Evolutionary conservation across 2,888 invertebrate species (phyloP).

Genomic region (Eutolmus rufibarbis): DNA sequence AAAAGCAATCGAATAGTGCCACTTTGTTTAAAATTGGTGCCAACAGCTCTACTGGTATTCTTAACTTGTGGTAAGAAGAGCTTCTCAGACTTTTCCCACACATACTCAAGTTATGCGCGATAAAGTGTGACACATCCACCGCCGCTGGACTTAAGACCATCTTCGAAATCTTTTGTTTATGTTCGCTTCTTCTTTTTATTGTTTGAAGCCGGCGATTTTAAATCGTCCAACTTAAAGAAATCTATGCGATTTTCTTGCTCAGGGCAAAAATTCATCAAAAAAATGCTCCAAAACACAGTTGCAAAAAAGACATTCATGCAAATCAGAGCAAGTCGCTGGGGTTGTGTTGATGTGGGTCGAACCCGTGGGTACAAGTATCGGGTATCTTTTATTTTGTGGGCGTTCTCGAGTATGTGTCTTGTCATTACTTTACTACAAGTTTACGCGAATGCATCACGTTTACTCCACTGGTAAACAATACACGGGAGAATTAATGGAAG

Average conservation of each 20-base stretch:
- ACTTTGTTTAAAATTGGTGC: conserved; percentile 1
- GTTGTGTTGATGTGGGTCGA: conserved; percentile 12
- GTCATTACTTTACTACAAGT: background rate
- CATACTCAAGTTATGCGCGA: background rate
- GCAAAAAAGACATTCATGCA: background rate
- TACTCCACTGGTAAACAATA: background rate
- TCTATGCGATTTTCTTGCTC: background rate
- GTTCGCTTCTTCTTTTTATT: background rate
- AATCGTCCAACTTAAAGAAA: background rate
- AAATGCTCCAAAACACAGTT: background rate
- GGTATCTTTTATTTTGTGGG: conserved; percentile 2
- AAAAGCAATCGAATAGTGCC: background rate
- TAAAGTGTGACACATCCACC: background rate
- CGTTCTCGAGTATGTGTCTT: conserved; percentile 3
- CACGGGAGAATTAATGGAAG: background rate
- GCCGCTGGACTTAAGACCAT: background rate
- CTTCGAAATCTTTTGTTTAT: background rate
- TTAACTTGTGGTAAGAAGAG: conserved; percentile 4
- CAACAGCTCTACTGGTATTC: background rate
- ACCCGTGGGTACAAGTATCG: background rate
- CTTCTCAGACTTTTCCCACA: background rate
- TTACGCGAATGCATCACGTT: background rate
- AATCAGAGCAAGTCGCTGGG: background rate
- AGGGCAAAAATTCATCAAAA: background rate
- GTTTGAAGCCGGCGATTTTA: background rate